phyloP scores from a whole-genome alignment of 2,797 vertebrate species.

The Acipenser transmontanus region DNA sequence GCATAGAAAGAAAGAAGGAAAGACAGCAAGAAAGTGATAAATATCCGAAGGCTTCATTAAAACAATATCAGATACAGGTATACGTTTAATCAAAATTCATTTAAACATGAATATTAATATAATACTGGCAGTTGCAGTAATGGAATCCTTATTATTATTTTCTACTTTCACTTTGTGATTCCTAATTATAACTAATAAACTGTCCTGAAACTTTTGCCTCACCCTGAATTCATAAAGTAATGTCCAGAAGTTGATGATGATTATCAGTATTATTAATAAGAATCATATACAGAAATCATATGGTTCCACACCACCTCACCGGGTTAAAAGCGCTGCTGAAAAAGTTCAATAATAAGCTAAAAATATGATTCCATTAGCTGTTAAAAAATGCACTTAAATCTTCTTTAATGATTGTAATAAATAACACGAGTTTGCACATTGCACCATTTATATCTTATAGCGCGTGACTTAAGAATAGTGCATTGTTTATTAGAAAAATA shows the following conservation, averaged over 20 bases:
- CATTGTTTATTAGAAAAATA: constrained; percentile 67
- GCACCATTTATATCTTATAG: constrained; percentile 65
- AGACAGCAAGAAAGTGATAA: no score
- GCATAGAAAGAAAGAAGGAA: constrained; percentile 18
- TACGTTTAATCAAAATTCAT: neutral
- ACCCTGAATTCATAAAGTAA: no score
- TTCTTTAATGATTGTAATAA: constrained; percentile 65
- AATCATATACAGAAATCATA: neutral
- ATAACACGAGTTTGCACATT: constrained; percentile 47
- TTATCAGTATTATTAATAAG: neutral
- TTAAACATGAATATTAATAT: no score
- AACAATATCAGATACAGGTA: constrained; percentile 20
- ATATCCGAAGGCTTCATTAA: no score
- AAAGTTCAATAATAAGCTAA: constrained; percentile 43
- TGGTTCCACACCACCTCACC: neutral
- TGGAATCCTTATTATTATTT: no score
- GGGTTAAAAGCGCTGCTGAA: constrained; percentile 25
- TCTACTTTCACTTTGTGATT: no score
- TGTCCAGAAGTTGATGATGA: no score
- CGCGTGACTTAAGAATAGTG: constrained; percentile 55
- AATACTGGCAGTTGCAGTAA: no score
- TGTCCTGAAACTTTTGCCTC: no score
- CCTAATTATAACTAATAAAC: constrained; percentile 2
- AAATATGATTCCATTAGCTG: constrained; percentile 65
- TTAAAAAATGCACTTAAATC: constrained; percentile 67